Evolutionary conservation across 2,797 vertebrate genomes (phyloP), one percentile per base, ranked within the genome.

Genomic region (Aselliscus stoliczkanus): DNA sequence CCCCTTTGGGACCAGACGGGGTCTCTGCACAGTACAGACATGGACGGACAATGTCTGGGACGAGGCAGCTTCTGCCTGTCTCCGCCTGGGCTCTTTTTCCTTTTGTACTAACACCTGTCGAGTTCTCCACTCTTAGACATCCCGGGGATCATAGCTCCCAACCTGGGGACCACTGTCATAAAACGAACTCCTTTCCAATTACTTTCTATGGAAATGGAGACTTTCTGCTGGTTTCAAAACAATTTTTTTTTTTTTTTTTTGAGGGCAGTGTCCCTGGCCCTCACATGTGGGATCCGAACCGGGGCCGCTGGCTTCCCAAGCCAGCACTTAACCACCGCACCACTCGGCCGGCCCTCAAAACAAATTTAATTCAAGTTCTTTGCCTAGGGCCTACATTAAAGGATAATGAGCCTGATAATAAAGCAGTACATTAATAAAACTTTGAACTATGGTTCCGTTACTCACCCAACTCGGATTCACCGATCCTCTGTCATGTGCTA

Each of bases 41-140:
- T 29, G 23, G 44, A 42, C 3, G 10, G n/a, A 18, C 14, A 23
- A 2, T 9, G 5, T 64, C 8, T 21, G 21, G 60, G 23, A 84
- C 10, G 0, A 31, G 0, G 7, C 0, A n/a, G 2, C 1, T 1
- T 14, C n/a, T 23, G 25, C 9, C 15, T 0, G 13, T 25, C 42
- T 56, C 42, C 60, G 14, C 5, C 47, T 31, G 17, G 50, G 64
- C 34, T 56, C 31, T 29, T 73, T 20, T 31, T 31, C 29, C 7
- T 11, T 73, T 72, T 52, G 39, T 23, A 62, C 21, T 50, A 52
- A 42, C 2, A 7, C 23, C 7, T 76, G 15, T 17, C 50, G 6
- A 15, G 15, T 29, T 56, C 52, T 56, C 34, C 23, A 39, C 18
- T 56, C 82, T 70, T n/a, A 70, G 20, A 13, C 75, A 79, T 10